These are phyloP conservation scores for Strigamia maritima DNA, from an alignment of 2,888 invertebrate genomes.

Conservation along the genomic window DNA sequence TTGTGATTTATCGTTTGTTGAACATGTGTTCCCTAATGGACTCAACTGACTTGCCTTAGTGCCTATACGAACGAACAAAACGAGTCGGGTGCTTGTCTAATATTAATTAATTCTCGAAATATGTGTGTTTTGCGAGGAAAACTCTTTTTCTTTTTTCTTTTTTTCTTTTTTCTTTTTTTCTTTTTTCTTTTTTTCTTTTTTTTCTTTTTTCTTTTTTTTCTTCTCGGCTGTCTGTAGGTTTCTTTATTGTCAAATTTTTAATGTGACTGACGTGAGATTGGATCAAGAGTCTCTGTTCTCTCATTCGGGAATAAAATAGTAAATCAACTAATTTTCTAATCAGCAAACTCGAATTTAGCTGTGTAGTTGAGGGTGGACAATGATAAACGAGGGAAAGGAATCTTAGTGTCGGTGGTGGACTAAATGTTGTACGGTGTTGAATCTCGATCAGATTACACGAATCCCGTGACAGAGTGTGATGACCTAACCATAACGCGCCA, in stretches of 20 bases:
- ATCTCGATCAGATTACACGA: constrained; percentile 32
- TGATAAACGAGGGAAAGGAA: background rate
- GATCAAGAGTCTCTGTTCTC: too few species aligned
- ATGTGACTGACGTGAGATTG: too few species aligned
- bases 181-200: too few species aligned
- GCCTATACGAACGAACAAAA: too few species aligned
- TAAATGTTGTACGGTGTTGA: constrained; percentile 21
- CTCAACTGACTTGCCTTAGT: too few species aligned
- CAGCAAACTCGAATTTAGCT: background rate
- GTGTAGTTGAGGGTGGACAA: background rate
- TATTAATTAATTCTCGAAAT: background rate
- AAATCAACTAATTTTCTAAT: background rate
- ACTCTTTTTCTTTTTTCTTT: too few species aligned
- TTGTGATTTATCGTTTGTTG: background rate
- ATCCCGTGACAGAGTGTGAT: constrained; percentile 34
- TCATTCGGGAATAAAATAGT: background rate
- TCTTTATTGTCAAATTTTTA: too few species aligned
- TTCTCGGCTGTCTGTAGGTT: too few species aligned
- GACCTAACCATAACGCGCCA: constrained; percentile 21
- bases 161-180: too few species aligned
- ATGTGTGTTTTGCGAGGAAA: background rate
- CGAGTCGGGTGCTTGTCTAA: background rate
- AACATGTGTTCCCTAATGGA: background rate
- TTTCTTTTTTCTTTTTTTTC: too few species aligned
- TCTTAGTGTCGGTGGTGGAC: background rate